A percentile compares a stretch with the other conserved stretches of the same genome.
These are phyloP conservation scores for Halcyon leucocephala DNA, from an alignment of 2,797 vertebrate genomes.

Conservation along the genomic window DNA sequence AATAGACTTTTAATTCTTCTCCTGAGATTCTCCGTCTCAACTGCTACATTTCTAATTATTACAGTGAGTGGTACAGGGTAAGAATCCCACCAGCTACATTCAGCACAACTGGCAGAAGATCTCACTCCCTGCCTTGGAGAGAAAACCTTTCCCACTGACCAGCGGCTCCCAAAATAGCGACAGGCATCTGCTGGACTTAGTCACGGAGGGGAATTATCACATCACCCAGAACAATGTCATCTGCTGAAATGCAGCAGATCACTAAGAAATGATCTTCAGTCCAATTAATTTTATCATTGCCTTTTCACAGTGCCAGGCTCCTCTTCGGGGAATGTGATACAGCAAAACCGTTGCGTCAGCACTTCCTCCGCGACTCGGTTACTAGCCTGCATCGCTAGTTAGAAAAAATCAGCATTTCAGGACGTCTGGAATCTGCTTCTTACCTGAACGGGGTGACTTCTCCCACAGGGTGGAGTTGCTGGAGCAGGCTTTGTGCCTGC, in stretches of 20 bases:
- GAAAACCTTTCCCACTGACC: not conserved
- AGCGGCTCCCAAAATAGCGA: not conserved
- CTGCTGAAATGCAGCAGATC: not conserved
- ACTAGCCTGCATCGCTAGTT: not conserved
- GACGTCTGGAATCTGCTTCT: not conserved
- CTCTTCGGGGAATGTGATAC: not conserved
- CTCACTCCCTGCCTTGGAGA: not conserved
- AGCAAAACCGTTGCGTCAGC: not conserved
- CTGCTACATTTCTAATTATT: not conserved
- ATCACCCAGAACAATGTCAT: not conserved
- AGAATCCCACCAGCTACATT: not conserved
- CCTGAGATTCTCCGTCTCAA: not conserved
- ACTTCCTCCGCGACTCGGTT: accelerated
- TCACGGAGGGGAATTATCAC: not conserved
- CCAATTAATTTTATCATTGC: not conserved
- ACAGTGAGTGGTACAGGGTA: not conserved
- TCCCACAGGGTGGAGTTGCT: not conserved
- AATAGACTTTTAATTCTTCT: not conserved
- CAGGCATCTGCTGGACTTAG: not conserved
- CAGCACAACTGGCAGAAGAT: not conserved
- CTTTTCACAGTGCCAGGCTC: not conserved
- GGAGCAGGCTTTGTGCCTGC: not conserved
- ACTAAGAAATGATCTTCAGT: not conserved
- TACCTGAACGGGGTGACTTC: not conserved
- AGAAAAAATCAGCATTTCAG: not conserved